Evolutionary conservation across 23 tunicate species (phyloP).

Genomic region (Botrylloides violaceus): DNA sequence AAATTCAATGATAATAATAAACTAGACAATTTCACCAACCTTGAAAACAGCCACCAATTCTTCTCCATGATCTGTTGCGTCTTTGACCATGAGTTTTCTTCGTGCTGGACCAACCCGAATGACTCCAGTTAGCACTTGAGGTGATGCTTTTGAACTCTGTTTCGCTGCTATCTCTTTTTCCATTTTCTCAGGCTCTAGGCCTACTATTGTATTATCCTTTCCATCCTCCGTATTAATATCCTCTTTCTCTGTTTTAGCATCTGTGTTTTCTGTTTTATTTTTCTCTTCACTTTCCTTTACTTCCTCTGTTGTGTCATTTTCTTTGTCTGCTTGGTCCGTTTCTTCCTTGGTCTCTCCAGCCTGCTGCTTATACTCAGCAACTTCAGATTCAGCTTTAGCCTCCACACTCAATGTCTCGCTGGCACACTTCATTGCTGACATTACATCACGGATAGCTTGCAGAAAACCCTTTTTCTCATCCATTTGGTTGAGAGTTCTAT

Average conservation of each 20-base stretch:
- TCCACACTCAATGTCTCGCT: slow-evolving; percentile 2
- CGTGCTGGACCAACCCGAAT: slow-evolving; percentile 16
- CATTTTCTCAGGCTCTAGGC: too few relatives aligned
- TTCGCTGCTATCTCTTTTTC: too few relatives aligned
- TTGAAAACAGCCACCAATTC: slow-evolving; percentile 24
- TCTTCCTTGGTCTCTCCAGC: background rate
- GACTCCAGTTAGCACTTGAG: slow-evolving; percentile 7
- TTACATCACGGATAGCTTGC: background rate
- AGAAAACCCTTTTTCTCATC: background rate
- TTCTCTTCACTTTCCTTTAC: background rate
- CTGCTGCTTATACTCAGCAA: background rate
- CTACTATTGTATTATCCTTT: background rate
- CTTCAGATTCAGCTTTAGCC: background rate
- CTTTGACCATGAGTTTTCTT: background rate
- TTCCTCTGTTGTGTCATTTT: background rate
- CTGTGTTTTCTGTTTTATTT: background rate
- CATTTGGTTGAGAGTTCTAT: background rate
- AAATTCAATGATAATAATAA: too few relatives aligned
- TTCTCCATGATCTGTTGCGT: background rate
- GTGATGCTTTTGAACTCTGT: background rate
- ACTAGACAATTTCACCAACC: background rate
- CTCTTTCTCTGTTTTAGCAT: too few relatives aligned
- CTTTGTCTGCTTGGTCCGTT: background rate
- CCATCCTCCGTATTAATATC: background rate
- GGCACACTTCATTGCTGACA: slow-evolving; percentile 1